These are phyloP conservation scores for Cenopis cana DNA, from an alignment of 2,888 invertebrate genomes.

Conservation along the genomic window DNA sequence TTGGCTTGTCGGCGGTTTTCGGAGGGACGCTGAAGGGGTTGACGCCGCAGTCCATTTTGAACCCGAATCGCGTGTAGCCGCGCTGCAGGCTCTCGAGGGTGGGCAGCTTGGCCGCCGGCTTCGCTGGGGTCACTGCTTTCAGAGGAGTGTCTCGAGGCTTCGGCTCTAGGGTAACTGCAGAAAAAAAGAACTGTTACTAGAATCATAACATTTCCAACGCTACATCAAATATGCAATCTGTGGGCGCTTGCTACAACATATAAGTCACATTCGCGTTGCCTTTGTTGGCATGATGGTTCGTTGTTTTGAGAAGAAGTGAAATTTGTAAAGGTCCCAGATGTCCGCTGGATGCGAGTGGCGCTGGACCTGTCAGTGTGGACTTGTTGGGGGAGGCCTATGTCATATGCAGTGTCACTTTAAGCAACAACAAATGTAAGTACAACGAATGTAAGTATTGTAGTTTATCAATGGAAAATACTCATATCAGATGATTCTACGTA, in stretches of 20 bases:
- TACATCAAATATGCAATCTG: background rate
- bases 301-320: too few relatives aligned
- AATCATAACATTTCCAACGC: background rate
- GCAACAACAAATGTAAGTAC: too few relatives aligned
- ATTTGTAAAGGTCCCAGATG: too few relatives aligned
- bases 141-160: constrained; percentile 47
- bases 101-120: constrained; percentile 51
- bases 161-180: constrained; percentile 48
- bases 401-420: too few relatives aligned
- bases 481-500: background rate
- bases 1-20: constrained; percentile 51
- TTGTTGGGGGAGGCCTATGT: too few relatives aligned
- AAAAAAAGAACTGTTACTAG: constrained; percentile 1
- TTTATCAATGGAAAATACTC: background rate
- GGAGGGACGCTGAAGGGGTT: constrained; percentile 71
- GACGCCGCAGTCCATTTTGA: constrained; percentile 73
- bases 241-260: too few relatives aligned
- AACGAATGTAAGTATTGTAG: background rate
- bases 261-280: too few relatives aligned
- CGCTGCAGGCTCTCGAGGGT: constrained; percentile 59
- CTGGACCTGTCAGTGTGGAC: too few relatives aligned
- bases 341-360: too few relatives aligned
- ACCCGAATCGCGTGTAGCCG: constrained; percentile 79
- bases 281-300: too few relatives aligned
- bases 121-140: constrained; percentile 56